phyloP scores from a whole-genome alignment of 2,888 invertebrate species.

The Apotomis turbidana region DNA sequence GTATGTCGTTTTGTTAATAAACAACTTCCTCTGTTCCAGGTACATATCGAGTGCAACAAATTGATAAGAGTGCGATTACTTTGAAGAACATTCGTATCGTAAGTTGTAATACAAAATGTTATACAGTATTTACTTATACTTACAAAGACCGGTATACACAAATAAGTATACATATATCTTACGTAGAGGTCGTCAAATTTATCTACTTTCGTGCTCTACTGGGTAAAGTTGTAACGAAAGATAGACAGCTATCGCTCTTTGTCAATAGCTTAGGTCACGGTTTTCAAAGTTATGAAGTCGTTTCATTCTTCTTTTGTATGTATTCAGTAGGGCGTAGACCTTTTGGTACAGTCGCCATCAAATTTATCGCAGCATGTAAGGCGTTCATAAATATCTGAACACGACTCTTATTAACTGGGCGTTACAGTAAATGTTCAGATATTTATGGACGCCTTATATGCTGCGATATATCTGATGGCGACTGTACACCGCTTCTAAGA shows the following conservation, averaged over 20 bases:
- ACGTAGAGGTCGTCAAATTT: slow-evolving; percentile 19
- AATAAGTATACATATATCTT: background rate
- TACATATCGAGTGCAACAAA: slow-evolving; percentile 43
- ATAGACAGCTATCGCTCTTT: slow-evolving; percentile 25
- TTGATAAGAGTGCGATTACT: slow-evolving; percentile 29
- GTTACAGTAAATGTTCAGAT: no score
- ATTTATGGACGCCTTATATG: no score
- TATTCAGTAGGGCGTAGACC: slow-evolving; percentile 47
- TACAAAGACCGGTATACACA: no score
- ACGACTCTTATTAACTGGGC: no score
- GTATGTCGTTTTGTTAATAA: slow-evolving; percentile 40
- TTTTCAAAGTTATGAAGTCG: slow-evolving; percentile 59
- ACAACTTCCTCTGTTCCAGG: slow-evolving; percentile 70
- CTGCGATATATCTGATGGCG: no score
- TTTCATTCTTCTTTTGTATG: slow-evolving; percentile 48
- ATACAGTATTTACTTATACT: no score
- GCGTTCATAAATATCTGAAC: no score
- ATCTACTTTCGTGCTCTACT: slow-evolving; percentile 18
- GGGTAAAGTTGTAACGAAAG: slow-evolving; percentile 20
- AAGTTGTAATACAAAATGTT: slow-evolving; percentile 15
- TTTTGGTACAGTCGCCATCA: slow-evolving; percentile 25
- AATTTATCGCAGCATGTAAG: no score
- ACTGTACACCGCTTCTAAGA: slow-evolving; percentile 3
- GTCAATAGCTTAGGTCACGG: slow-evolving; percentile 50
- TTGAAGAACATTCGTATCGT: slow-evolving; percentile 25